These are phyloP conservation scores for Hybos culiciformis DNA, from an alignment of 2,888 invertebrate species.

Conservation along the genomic window DNA sequence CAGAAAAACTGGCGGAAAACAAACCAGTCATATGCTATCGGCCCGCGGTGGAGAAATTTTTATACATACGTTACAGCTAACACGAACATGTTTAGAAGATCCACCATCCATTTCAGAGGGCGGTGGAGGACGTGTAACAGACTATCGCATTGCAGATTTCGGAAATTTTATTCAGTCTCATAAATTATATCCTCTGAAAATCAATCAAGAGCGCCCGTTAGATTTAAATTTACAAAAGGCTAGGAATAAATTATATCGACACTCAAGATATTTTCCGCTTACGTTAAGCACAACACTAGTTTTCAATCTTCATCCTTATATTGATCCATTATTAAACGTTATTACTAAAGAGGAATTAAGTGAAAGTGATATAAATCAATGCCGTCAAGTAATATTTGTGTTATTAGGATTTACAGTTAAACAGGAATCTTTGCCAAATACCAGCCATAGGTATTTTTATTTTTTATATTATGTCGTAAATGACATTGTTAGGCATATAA, in stretches of 20 bases:
- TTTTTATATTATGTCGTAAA: background rate
- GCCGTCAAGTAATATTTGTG: constrained; percentile 70
- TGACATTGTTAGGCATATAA: no score
- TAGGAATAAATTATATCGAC: constrained; percentile 54
- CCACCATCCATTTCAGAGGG: constrained; percentile 93
- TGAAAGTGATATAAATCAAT: constrained; percentile 75
- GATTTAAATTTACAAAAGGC: constrained; percentile 43
- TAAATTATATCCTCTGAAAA: constrained; percentile 57
- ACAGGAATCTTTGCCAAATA: constrained; percentile 62
- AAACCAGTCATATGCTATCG: constrained; percentile 83
- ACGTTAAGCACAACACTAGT: constrained; percentile 80
- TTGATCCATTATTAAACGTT: constrained; percentile 66
- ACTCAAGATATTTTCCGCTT: constrained; percentile 78
- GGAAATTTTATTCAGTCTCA: constrained; percentile 78
- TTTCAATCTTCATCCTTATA: constrained; percentile 65
- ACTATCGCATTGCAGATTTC: constrained; percentile 77
- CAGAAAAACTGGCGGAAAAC: constrained; percentile 67
- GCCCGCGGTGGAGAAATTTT: constrained; percentile 94
- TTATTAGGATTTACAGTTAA: constrained; percentile 69
- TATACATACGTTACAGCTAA: constrained; percentile 78
- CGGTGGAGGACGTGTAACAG: constrained; percentile 83
- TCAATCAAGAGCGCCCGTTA: constrained; percentile 24
- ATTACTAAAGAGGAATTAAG: constrained; percentile 70
- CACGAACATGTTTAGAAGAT: constrained; percentile 79
- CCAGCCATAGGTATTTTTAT: constrained; percentile 45